Evolutionary conservation across 2,797 vertebrate genomes (phyloP).

Genomic region (Gallinago stenura): DNA sequence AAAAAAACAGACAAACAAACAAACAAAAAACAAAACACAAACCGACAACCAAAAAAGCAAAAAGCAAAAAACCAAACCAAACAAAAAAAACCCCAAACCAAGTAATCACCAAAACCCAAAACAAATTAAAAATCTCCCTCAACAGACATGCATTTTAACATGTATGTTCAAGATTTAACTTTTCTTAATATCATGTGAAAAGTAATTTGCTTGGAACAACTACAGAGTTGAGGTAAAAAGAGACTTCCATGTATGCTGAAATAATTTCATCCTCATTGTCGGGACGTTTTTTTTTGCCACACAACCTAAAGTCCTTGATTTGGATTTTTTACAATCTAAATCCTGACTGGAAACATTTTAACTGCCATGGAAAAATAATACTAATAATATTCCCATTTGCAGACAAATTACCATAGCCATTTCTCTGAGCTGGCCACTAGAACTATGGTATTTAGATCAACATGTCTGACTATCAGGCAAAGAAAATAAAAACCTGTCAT

Average conservation of each 20-base stretch:
- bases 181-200: neutral
- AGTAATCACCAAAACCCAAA: neutral
- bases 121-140: neutral
- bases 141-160: neutral
- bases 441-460: neutral
- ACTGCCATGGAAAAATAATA: neutral
- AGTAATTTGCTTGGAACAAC: neutral
- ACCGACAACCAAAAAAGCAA: neutral
- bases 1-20: neutral
- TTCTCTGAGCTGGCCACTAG: neutral
- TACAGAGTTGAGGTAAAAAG: neutral
- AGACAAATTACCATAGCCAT: neutral
- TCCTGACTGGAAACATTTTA: neutral
- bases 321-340: neutral
- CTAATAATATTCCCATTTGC: neutral
- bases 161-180: neutral
- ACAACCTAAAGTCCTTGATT: neutral
- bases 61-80: neutral
- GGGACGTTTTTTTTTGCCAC: neutral
- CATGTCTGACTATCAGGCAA: neutral
- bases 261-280: neutral
- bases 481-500: neutral
- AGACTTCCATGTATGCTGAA: neutral
- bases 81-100: too few species aligned
- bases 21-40: neutral